Percentiles rank a stretch among this genome's conserved stretches.
Conservation (phyloP, 2,797 vertebrate genomes). For the Myotis daubentonii region DNA sequence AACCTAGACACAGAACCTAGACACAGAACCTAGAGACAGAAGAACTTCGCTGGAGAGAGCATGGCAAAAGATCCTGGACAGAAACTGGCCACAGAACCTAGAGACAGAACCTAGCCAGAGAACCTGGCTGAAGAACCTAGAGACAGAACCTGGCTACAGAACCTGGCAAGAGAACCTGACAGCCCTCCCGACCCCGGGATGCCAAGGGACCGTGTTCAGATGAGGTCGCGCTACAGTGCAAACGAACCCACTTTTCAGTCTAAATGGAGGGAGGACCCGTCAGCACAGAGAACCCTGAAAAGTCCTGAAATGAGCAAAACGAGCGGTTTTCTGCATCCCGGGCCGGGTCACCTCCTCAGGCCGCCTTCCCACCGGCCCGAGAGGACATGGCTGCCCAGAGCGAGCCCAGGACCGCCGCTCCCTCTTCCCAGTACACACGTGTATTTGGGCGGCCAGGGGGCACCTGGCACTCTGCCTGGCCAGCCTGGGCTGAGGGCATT, state of each 20-base stretch:
- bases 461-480: rapidly evolving
- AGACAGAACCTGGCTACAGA: no score
- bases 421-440: rapidly evolving
- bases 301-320: neutral
- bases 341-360: neutral
- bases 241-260: neutral
- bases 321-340: neutral
- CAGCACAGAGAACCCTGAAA: no score
- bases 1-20: no score
- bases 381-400: neutral
- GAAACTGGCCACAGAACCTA: no score
- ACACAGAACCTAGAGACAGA: no score
- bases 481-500: neutral
- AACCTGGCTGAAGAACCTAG: no score
- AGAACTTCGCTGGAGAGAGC: no score
- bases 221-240: neutral
- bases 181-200: neutral
- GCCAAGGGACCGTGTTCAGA: neutral
- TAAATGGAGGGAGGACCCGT: neutral
- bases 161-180: no score
- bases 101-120: no score
- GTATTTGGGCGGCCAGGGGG: rapidly evolving
- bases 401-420: rapidly evolving
- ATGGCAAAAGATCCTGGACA: no score
- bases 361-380: rapidly evolving